Percentiles rank a stretch among this genome's conserved stretches.
Conservation (phyloP, 2,113 vertebrate species). For the Actenoides hombroni region DNA sequence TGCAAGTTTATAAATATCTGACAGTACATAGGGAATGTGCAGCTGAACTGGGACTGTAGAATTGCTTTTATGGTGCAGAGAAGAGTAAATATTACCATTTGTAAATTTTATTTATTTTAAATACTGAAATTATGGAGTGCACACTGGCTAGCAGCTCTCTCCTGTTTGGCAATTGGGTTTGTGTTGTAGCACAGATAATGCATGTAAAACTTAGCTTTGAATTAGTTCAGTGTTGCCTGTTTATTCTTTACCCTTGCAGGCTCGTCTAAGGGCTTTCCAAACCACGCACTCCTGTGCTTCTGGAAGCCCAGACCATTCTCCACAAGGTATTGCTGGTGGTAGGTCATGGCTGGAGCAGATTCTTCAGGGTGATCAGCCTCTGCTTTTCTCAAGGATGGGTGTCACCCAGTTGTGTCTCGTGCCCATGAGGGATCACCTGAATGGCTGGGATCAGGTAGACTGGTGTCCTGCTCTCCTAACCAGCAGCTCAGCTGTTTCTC, state of each 20-base stretch:
- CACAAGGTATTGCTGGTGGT: fast-evolving
- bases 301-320: neutral
- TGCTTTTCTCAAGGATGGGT: neutral
- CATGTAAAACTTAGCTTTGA: neutral
- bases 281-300: neutral
- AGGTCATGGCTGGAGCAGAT: neutral
- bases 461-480: fast-evolving
- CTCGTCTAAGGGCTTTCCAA: neutral
- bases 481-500: neutral
- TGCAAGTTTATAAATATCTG: neutral
- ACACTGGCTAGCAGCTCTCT: neutral
- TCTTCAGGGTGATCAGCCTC: neutral
- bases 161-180: neutral
- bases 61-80: neutral
- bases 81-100: neutral
- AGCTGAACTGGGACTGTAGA: neutral
- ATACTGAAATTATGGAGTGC: neutral
- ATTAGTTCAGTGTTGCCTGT: neutral
- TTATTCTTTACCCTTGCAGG: neutral
- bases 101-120: neutral
- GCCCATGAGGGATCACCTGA: fast-evolving
- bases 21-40: neutral
- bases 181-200: neutral
- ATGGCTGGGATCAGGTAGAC: neutral
- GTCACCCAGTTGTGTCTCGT: fast-evolving